Conservation (phyloP, 2,797 vertebrate genomes). For the Hoplostethus mediterraneus region DNA sequence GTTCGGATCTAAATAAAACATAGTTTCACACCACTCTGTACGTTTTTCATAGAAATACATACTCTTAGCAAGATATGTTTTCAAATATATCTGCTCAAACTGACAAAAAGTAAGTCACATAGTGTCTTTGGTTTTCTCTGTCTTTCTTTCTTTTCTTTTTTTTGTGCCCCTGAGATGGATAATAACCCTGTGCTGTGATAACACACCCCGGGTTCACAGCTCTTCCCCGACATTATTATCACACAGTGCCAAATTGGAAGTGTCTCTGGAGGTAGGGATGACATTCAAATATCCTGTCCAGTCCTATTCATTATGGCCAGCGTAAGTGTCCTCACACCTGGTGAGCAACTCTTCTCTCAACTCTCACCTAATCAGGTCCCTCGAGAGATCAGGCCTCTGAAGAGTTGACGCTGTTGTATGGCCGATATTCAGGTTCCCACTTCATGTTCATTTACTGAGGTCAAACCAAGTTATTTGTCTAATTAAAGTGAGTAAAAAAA, state of each 20-base stretch:
- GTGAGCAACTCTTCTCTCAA: slow-evolving; percentile 60
- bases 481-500: too few species aligned
- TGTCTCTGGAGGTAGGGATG: slow-evolving; percentile 70
- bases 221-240: slow-evolving; percentile 73
- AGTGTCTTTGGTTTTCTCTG: slow-evolving; percentile 19
- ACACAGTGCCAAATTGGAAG: slow-evolving; percentile 68
- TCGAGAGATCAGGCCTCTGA: slow-evolving; percentile 48
- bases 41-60: slow-evolving; percentile 17
- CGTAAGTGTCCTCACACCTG: slow-evolving; percentile 54
- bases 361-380: slow-evolving; percentile 75
- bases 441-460: slow-evolving; percentile 35
- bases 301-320: slow-evolving; percentile 71
- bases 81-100: too few species aligned
- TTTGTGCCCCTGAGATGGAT: slow-evolving; percentile 30
- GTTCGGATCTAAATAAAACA: too few species aligned
- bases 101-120: too few species aligned
- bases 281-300: slow-evolving; percentile 78
- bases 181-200: slow-evolving; percentile 53
- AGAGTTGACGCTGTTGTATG: slow-evolving; percentile 41
- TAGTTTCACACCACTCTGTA: not conserved
- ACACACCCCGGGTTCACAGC: slow-evolving; percentile 59
- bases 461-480: slow-evolving; percentile 20
- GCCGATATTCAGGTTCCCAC: slow-evolving; percentile 43
- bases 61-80: not conserved
- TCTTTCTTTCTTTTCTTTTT: slow-evolving; percentile 27